Conservation (phyloP, 2,888 invertebrate genomes). For the Lobophora halterata region DNA sequence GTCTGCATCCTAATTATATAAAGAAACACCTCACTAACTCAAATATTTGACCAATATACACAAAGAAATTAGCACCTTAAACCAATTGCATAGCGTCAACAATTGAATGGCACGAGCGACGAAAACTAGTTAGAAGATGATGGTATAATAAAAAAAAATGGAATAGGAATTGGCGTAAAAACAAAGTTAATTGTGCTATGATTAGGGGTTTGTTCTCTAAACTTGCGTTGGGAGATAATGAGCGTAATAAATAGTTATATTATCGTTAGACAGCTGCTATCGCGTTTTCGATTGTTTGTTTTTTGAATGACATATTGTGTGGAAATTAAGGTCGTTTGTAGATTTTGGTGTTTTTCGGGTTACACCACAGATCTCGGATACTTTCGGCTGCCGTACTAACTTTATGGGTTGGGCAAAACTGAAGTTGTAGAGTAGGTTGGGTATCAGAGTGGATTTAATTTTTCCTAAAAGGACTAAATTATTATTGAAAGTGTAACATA, state of each 20-base stretch:
- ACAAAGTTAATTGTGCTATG: constrained; percentile 74
- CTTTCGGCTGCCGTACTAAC: no score
- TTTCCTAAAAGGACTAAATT: no score
- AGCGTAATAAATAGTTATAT: constrained; percentile 74
- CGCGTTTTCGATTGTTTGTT: constrained; percentile 53
- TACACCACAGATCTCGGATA: no score
- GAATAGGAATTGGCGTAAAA: constrained; percentile 74
- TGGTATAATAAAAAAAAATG: constrained; percentile 33
- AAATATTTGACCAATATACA: constrained; percentile 56
- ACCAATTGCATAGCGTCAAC: neutral
- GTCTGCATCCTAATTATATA: constrained; percentile 76
- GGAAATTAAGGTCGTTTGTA: constrained; percentile 13
- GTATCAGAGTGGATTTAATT: no score
- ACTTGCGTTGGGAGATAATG: constrained; percentile 72
- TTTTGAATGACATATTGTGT: constrained; percentile 61
- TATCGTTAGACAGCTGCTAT: constrained; percentile 71
- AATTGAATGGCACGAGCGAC: constrained; percentile 6
- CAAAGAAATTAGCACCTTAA: constrained; percentile 6
- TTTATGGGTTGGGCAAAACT: no score
- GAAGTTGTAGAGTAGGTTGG: no score
- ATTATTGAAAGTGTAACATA: no score
- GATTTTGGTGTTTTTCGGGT: no score
- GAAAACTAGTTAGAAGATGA: constrained; percentile 20
- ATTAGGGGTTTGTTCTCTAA: constrained; percentile 71
- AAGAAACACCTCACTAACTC: constrained; percentile 63